Percentiles rank a stretch among this genome's conserved stretches.
Evolutionary conservation across 1,140 invertebrate species (phyloP).

Genomic region (Neodiprion virginianus): DNA sequence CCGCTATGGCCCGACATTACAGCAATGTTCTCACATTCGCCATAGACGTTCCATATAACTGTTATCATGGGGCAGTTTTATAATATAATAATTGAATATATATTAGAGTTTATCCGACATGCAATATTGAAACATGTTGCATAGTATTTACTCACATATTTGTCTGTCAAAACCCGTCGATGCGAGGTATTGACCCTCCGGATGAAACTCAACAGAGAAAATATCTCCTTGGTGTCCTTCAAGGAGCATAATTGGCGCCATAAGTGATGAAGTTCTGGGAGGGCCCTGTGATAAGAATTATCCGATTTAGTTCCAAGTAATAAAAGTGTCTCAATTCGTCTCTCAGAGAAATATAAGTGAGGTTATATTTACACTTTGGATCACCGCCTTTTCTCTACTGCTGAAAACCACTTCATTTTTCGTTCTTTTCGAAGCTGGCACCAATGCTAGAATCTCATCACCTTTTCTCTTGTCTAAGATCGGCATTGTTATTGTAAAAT

Average conservation of each 20-base stretch:
- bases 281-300: constrained; percentile 61
- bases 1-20: constrained; percentile 93
- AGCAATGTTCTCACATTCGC: constrained; percentile 97
- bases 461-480: constrained; percentile 69
- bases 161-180: constrained; percentile 96
- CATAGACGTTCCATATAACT: constrained; percentile 98
- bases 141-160: constrained; percentile 80
- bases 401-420: constrained; percentile 75
- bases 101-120: not conserved
- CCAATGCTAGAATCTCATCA: constrained; percentile 72
- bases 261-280: constrained; percentile 85
- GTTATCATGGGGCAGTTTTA: constrained; percentile 41
- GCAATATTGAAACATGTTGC: constrained; percentile 3
- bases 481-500: constrained; percentile 45
- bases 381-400: constrained; percentile 71
- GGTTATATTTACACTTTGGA: constrained; percentile 64
- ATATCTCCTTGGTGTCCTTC: constrained; percentile 98
- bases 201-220: constrained; percentile 93
- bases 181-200: constrained; percentile 92
- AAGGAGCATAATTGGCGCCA: constrained; percentile 95
- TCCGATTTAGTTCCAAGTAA: not conserved
- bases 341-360: constrained; percentile 16
- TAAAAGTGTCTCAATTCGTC: constrained; percentile 9
- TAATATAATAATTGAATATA: not conserved
- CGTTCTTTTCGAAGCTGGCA: constrained; percentile 72